Conservation (phyloP, 2,888 invertebrate species). For the Tetranychus piercei region DNA sequence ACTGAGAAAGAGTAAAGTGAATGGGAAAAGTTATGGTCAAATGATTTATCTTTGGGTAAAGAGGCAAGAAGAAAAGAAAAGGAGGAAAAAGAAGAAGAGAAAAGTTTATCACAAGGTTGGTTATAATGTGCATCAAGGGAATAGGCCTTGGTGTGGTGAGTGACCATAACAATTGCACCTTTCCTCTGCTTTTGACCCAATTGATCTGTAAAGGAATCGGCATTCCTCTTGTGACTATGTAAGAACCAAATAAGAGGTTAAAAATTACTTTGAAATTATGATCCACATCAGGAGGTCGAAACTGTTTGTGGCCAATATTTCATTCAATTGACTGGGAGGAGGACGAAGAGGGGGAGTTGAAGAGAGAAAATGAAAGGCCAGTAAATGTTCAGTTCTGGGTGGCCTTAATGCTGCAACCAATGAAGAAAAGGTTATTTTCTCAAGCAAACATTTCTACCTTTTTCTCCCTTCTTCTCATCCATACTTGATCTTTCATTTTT, state of each 20-base stretch:
- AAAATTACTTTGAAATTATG: not conserved
- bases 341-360: not conserved
- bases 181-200: not conserved
- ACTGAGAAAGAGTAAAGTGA: no score
- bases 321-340: not conserved
- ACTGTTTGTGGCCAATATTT: not conserved
- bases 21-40: slow-evolving; percentile 13
- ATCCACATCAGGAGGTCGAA: not conserved
- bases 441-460: not conserved
- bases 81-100: not conserved
- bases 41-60: not conserved
- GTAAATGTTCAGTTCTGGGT: not conserved
- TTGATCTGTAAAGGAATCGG: not conserved
- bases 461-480: no score
- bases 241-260: not conserved
- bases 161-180: not conserved
- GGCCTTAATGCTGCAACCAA: not conserved
- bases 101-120: not conserved
- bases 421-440: not conserved
- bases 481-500: no score
- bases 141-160: no score
- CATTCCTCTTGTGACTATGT: not conserved
- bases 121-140: no score
- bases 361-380: not conserved
- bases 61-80: not conserved